These are phyloP conservation scores for Garra rufa DNA, from an alignment of 2,113 vertebrate genomes.

Conservation along the genomic window DNA sequence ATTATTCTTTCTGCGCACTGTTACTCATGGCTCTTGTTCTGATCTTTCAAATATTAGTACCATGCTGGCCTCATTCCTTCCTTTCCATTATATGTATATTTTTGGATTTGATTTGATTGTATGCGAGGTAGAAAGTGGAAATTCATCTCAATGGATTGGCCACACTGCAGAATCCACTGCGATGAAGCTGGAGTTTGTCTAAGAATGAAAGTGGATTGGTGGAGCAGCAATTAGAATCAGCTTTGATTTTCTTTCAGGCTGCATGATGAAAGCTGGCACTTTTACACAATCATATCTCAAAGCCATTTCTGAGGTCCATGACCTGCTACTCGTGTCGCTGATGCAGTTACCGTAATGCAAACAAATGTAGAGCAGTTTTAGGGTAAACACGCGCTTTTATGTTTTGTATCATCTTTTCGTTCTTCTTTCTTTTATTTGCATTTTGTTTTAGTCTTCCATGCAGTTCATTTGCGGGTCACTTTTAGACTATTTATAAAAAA, in stretches of 20 bases:
- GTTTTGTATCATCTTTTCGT: neutral
- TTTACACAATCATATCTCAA: slow-evolving; percentile 40
- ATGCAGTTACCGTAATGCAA: slow-evolving; percentile 37
- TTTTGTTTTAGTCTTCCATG: neutral
- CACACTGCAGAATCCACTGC: slow-evolving; percentile 32
- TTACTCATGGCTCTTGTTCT: neutral
- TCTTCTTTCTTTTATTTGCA: neutral
- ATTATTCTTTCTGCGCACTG: slow-evolving; percentile 29
- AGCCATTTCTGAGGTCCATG: slow-evolving; percentile 40
- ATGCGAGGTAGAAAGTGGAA: slow-evolving; percentile 35
- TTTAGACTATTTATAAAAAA: neutral
- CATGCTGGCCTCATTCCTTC: slow-evolving; percentile 21
- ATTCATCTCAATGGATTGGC: slow-evolving; percentile 42
- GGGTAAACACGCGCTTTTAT: neutral
- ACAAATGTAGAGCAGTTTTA: neutral
- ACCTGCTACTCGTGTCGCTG: slow-evolving; percentile 10
- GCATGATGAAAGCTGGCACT: slow-evolving; percentile 48
- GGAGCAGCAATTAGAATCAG: slow-evolving; percentile 34
- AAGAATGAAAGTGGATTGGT: slow-evolving; percentile 40
- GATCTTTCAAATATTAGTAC: slow-evolving; percentile 11
- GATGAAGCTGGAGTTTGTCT: slow-evolving; percentile 32
- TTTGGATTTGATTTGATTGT: slow-evolving; percentile 34
- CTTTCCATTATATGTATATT: slow-evolving; percentile 12
- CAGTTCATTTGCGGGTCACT: neutral
- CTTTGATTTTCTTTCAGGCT: slow-evolving; percentile 24